Evolutionary conservation across 2,888 invertebrate genomes (phyloP).

Genomic region (Drosophila setosimentum): DNA sequence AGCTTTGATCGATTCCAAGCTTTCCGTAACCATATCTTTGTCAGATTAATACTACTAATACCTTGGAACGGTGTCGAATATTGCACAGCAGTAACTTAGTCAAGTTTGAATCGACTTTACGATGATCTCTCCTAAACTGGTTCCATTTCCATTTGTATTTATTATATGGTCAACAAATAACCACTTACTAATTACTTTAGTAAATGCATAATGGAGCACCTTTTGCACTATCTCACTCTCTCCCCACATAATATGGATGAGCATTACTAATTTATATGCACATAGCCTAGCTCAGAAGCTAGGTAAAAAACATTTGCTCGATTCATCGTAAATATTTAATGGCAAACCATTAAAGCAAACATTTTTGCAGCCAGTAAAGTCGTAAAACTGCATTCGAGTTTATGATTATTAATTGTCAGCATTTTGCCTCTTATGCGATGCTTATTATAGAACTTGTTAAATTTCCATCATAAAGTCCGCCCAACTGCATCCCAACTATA

Average conservation of each 20-base stretch:
- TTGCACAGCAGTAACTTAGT: not conserved
- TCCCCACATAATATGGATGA: not conserved
- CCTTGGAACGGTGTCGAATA: not conserved
- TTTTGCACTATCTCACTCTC: not conserved
- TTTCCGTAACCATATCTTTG: too few relatives aligned
- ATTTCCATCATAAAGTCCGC: slow-evolving; percentile 31
- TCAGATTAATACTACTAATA: not conserved
- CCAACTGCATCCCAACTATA: slow-evolving; percentile 13
- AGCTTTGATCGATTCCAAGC: too few relatives aligned
- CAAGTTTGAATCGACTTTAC: not conserved
- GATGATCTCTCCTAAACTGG: not conserved
- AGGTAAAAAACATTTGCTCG: not conserved
- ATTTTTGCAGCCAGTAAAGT: not conserved
- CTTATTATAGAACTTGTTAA: slow-evolving; percentile 35
- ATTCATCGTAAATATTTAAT: slow-evolving; percentile 23
- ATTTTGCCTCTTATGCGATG: not conserved
- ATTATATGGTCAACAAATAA: not conserved
- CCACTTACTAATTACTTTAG: not conserved
- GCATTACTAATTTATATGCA: slow-evolving; percentile 2
- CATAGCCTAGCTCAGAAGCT: not conserved
- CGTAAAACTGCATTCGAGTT: slow-evolving; percentile 43
- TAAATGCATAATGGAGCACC: not conserved
- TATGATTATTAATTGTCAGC: slow-evolving; percentile 19
- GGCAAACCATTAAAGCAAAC: slow-evolving; percentile 6
- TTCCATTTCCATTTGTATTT: not conserved